Conservation (phyloP, 2,113 vertebrate genomes). For the Pardalotus punctatus region DNA sequence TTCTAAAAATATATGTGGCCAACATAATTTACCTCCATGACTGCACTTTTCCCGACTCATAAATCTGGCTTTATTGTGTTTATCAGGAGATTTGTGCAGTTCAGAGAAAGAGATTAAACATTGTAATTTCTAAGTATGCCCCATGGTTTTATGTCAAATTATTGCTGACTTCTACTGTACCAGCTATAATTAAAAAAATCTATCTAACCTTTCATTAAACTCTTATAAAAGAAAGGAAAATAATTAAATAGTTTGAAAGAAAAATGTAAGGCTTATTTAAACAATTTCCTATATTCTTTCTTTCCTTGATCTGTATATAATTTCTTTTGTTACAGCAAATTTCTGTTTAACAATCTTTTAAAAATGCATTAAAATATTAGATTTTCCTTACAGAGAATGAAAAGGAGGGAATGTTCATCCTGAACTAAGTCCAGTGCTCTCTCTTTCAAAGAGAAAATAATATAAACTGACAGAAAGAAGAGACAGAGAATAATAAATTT, state of each 20-base stretch:
- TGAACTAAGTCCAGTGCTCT: neutral
- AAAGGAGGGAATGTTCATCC: neutral
- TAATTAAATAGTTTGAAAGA: neutral
- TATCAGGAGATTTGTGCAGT: neutral
- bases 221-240: neutral
- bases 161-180: neutral
- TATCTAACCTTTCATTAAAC: constrained; percentile 7
- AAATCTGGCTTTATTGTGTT: neutral
- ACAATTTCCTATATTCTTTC: neutral
- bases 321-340: neutral
- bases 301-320: neutral
- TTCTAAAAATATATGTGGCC: neutral
- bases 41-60: neutral
- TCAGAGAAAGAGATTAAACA: constrained; percentile 4
- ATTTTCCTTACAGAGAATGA: neutral
- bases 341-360: neutral
- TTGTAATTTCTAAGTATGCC: neutral
- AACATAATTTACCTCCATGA: neutral
- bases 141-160: neutral
- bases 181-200: neutral
- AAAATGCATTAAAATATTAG: neutral
- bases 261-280: neutral
- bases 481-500: constrained; percentile 10
- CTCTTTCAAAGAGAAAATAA: neutral
- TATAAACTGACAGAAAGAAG: neutral